Evolutionary conservation across 2,113 vertebrate genomes (phyloP).

Genomic region (Mionectes macconnelli): DNA sequence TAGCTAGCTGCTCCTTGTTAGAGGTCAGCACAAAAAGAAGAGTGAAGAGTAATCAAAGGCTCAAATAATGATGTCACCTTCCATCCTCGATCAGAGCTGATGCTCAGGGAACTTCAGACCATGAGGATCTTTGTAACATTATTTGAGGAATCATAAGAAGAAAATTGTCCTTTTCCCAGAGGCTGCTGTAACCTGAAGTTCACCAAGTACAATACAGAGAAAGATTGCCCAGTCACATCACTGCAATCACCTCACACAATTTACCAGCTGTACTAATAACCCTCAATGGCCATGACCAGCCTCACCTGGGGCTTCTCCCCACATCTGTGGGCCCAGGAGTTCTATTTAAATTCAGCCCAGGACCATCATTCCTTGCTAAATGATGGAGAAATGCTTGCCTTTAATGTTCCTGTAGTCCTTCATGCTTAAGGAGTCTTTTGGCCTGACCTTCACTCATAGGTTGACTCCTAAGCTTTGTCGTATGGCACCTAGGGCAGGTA

Average conservation of each 20-base stretch:
- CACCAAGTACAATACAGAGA: background rate
- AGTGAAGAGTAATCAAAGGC: background rate
- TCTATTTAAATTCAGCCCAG: background rate
- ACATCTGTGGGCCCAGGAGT: background rate
- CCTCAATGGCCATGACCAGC: background rate
- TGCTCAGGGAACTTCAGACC: background rate
- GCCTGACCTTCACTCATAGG: rapidly evolving
- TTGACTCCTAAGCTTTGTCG: background rate
- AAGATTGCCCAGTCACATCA: background rate
- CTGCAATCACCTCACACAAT: background rate
- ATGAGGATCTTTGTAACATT: background rate
- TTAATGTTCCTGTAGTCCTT: rapidly evolving
- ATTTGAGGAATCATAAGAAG: background rate
- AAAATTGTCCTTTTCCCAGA: background rate
- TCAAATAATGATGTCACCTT: background rate
- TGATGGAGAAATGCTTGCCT: rapidly evolving
- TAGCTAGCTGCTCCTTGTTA: background rate
- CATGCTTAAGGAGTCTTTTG: rapidly evolving
- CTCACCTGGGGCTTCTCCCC: background rate
- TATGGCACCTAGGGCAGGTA: background rate
- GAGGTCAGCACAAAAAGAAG: background rate
- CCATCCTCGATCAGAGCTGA: background rate
- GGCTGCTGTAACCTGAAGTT: background rate
- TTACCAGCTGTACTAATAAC: background rate
- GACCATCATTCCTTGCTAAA: rapidly evolving